Percentiles rank a stretch among this genome's conserved stretches.
Conservation (phyloP, 2,113 vertebrate species). For the Petaurus breviceps region DNA sequence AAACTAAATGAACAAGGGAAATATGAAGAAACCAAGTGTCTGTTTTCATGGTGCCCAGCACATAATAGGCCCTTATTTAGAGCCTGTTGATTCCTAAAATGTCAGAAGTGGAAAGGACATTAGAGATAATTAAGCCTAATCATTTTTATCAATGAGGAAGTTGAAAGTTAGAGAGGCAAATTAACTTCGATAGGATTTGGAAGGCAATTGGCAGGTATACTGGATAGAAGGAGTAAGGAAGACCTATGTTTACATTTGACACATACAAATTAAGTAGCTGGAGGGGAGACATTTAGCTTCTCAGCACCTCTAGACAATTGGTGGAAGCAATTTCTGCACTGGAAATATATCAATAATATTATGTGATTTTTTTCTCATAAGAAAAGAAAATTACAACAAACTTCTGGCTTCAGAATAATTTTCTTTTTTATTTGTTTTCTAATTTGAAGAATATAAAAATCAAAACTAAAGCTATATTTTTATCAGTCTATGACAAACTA, state of each 20-base stretch:
- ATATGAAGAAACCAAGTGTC: slow-evolving; percentile 59
- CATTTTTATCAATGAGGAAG: not conserved
- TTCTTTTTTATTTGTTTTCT: not conserved
- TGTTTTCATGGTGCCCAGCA: slow-evolving; percentile 67
- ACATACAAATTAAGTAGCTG: not conserved
- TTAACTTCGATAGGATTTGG: not conserved
- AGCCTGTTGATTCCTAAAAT: not conserved
- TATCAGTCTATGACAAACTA: not conserved
- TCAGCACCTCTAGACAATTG: not conserved
- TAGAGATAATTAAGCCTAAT: not conserved
- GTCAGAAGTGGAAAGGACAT: not conserved
- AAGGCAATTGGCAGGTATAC: not conserved
- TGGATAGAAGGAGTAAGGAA: not conserved
- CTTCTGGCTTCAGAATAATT: not conserved
- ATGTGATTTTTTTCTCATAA: not conserved
- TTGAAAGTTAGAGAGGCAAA: not conserved
- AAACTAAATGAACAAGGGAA: slow-evolving; percentile 54
- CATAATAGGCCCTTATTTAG: not conserved
- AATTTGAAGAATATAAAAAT: not conserved
- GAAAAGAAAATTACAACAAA: not conserved
- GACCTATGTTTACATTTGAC: not conserved
- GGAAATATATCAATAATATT: not conserved
- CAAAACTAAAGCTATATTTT: not conserved
- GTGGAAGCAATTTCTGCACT: not conserved
- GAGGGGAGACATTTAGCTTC: not conserved